Base-by-base conservation (phyloP, 92 coral and sea anemone genomes). In the Phymanthus crucifer region DNA sequence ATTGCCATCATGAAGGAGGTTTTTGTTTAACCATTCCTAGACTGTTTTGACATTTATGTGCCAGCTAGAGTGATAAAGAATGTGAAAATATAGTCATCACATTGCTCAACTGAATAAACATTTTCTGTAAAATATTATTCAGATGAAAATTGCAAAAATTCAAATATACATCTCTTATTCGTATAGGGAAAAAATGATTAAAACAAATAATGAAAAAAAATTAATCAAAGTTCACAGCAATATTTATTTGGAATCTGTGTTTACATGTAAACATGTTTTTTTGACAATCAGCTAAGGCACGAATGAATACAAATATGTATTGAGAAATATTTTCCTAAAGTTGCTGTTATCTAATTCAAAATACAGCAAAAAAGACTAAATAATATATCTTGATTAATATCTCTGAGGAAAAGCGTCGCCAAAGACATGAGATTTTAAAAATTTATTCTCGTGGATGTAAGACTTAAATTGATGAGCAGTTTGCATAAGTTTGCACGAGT, bases 11-110 rank as follows among this genome's bases (percentile, higher is more conserved):
- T 12, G 6, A 18, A 27, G 12, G 10, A 29, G 36, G 17, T 61
- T 61, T 57, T 61, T 61, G 68, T 61, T 61, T 61, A 24, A 54
- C 64, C 27, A 21, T 54, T 26, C n/a, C 64, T 21, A 54, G 68
- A 24, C 68, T 61, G 68, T 61, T 61, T 23, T 61, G 68, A 61
- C 68, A 61, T 17, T 23, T 54, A 3, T 3, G 12, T 18, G 64
- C 26, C 6, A 54, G 26, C 23, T 54, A 11, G 48, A 43, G 10
- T 2, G 48, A 43, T 43, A 43, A 24, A 3, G n/a, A 54, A 54
- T 54, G 64, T 21, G 68, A 29, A 24, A 26, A 24, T 29, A 7
- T 10, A 43, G 10, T 43, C 48, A 43, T 43, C 14, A 7, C 48
- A 11, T 43, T 7, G n/a, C n/a, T n/a, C n/a, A n/a, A n/a, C n/a